phyloP scores from a whole-genome alignment of 1,140 invertebrate genomes.

The Drosophila burlai region DNA sequence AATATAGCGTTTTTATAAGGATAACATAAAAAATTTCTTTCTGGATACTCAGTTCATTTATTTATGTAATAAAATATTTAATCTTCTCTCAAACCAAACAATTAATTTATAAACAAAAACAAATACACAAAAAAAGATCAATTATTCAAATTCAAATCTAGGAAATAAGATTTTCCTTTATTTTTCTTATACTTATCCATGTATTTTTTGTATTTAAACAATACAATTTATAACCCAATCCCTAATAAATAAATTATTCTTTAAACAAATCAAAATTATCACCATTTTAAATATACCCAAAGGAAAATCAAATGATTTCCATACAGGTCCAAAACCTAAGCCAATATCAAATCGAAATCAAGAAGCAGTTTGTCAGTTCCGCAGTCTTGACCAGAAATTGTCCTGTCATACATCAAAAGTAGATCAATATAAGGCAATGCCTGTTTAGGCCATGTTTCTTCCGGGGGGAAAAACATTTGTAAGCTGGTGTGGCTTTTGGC shows the following conservation, averaged over 20 bases:
- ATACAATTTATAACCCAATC: background rate
- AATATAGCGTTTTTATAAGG: too few relatives aligned
- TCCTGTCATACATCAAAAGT: slow-evolving; percentile 48
- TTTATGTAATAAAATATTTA: too few relatives aligned
- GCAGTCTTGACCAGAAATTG: slow-evolving; percentile 12
- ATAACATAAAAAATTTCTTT: too few relatives aligned
- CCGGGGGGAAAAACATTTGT: slow-evolving; percentile 14
- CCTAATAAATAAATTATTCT: background rate
- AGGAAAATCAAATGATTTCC: background rate
- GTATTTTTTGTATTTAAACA: background rate
- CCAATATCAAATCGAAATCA: slow-evolving; percentile 44
- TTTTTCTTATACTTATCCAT: too few relatives aligned
- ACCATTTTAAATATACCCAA: background rate
- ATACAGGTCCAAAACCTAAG: slow-evolving; percentile 6
- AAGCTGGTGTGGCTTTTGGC: slow-evolving; percentile 22
- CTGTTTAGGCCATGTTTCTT: slow-evolving; percentile 2
- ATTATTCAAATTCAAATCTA: too few relatives aligned
- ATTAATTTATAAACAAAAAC: too few relatives aligned
- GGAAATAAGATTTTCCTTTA: too few relatives aligned
- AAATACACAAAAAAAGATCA: too few relatives aligned
- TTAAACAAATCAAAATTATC: background rate
- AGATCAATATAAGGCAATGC: slow-evolving; percentile 26
- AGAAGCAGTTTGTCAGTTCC: slow-evolving; percentile 24
- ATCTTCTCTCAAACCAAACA: too few relatives aligned
- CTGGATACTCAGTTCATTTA: background rate